Evolutionary conservation across 2,113 vertebrate genomes (phyloP), one percentile per base, ranked within the genome.

Genomic region (Spilogale gracilis): DNA sequence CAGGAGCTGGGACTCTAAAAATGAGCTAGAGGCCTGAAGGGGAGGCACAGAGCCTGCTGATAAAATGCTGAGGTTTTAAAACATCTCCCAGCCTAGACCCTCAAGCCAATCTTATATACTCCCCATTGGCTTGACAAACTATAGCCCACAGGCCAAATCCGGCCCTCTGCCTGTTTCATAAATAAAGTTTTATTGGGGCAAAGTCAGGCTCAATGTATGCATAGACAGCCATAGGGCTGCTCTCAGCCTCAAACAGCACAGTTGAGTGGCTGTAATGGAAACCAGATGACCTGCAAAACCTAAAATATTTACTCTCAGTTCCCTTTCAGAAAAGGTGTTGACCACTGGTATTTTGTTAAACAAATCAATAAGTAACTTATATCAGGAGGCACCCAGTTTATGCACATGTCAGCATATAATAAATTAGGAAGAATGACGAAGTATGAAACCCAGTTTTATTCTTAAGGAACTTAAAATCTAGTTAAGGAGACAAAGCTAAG

Each of bases 171-270:
- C 45, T 74, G 63, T 71, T 79, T 71, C 67, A 45, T 82, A 82
- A 91, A 82, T 93, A 93, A 96, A 92, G 52, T 82, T 84, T 94
- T 60, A 71, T 38, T 43, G 73, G 76, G 43, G 56, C 20, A 69
- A 11, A 89, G 63, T 27, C 45, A 60, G 0, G 0, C 12, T 54
- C 48, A 13, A 27, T 50, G n/a, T 54, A 20, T 69, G 9, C 18
- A 17, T 69, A 38, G 67, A 69, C 3, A 65, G 7, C 67, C 32
- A 38, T 9, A 61, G 9, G 60, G 23, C 60, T 61, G 9, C 20
- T 85, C 80, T 79, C 5, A 60, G 10, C 32, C 5, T 3, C 14
- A 2, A 79, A 17, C 18, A 16, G 38, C 17, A 16, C 56, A 84
- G 17, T 5, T 81, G 11, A 88, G 10, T 63, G 71, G 21, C 69